Percentiles rank a stretch among this genome's conserved stretches.
Evolutionary conservation across 2,888 invertebrate genomes (phyloP).

Genomic region (Apotomis capreana): DNA sequence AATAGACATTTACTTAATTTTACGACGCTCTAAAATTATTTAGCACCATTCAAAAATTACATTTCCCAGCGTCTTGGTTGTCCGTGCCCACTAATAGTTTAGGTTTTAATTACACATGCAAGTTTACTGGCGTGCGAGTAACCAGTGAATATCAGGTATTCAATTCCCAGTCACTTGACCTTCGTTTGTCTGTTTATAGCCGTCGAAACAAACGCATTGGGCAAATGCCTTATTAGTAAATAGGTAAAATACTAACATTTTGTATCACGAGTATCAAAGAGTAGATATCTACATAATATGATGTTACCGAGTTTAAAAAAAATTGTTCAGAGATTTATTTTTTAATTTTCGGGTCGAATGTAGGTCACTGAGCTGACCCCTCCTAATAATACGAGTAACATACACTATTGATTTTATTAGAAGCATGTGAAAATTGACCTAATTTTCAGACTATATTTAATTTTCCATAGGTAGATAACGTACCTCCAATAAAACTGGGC

Average conservation of each 20-base stretch:
- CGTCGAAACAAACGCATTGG: conserved; percentile 22
- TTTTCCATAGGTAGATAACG: too few species aligned
- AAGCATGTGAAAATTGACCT: too few species aligned
- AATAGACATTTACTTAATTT: neutral
- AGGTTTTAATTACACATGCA: conserved; percentile 31
- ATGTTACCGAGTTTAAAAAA: too few species aligned
- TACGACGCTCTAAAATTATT: neutral
- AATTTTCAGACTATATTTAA: too few species aligned
- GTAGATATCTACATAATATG: too few species aligned
- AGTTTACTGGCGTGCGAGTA: conserved; percentile 34
- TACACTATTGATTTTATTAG: too few species aligned
- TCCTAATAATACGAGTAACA: too few species aligned
- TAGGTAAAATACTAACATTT: neutral
- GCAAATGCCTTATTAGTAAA: conserved; percentile 3
- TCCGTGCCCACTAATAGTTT: neutral
- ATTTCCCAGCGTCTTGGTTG: neutral
- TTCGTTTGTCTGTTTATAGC: conserved; percentile 20
- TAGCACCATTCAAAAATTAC: neutral
- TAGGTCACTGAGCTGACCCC: too few species aligned
- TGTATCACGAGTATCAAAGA: too few species aligned
- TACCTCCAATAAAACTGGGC: too few species aligned
- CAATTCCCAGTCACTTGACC: conserved; percentile 40
- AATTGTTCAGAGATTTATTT: too few species aligned
- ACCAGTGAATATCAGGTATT: conserved; percentile 32
- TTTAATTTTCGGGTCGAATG: too few species aligned